Percentiles rank a stretch among this genome's conserved stretches.
Conservation (phyloP, 2,113 vertebrate genomes). For the Tyto alba region DNA sequence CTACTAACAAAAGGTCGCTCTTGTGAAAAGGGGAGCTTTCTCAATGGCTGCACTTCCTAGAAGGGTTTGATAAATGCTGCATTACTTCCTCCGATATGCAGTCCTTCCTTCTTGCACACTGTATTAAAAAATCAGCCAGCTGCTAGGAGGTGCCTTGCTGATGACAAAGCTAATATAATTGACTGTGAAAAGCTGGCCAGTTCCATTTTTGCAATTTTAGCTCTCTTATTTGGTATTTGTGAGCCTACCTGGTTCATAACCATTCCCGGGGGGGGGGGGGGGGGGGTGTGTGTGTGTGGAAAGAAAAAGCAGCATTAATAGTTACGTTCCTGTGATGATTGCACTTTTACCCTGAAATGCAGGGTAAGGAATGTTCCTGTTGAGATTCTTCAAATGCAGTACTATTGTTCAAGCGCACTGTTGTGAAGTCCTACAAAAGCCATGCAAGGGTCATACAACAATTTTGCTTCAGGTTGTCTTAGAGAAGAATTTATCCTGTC, state of each 20-base stretch:
- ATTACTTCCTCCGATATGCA: background rate
- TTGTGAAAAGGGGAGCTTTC: background rate
- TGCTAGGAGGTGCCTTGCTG: background rate
- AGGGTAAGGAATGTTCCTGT: background rate
- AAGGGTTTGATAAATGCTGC: background rate
- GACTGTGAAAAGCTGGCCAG: background rate
- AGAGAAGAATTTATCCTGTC: background rate
- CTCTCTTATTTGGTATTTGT: background rate
- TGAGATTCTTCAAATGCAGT: background rate
- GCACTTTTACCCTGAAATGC: background rate
- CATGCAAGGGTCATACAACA: background rate
- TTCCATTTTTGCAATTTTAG: background rate
- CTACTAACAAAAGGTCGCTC: background rate
- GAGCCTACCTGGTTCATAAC: background rate
- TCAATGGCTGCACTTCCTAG: background rate
- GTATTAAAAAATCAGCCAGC: background rate
- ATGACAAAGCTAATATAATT: background rate
- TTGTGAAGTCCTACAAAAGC: background rate
- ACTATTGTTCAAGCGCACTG: too few relatives aligned
- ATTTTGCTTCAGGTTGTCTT: background rate
- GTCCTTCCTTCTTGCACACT: background rate
- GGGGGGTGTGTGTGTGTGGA: too few relatives aligned
- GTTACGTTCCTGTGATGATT: background rate
- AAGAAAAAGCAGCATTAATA: too few relatives aligned
- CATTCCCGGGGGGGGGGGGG: rapidly evolving